phyloP scores from a whole-genome alignment of 2,113 vertebrate species.

The Poeciliopsis prolifica region DNA sequence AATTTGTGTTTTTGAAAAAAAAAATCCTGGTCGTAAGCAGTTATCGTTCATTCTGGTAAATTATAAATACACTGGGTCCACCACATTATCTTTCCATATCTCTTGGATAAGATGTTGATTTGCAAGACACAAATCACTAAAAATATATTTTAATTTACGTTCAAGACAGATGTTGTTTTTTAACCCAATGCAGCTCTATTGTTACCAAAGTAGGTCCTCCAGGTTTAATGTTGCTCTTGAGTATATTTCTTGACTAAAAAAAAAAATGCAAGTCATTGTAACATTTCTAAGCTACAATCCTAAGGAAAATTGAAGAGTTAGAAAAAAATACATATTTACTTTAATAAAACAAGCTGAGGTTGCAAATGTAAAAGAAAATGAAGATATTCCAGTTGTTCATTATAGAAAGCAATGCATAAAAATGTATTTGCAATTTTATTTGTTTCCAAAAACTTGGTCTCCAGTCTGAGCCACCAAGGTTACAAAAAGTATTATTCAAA shows the following conservation, averaged over 20 bases:
- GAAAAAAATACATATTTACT: background rate
- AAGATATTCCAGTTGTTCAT: background rate
- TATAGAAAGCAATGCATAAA: background rate
- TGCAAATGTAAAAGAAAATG: background rate
- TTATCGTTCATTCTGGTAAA: background rate
- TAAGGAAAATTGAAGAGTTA: background rate
- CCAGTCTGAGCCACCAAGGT: background rate
- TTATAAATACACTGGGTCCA: background rate
- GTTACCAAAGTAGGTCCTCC: background rate
- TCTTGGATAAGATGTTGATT: background rate
- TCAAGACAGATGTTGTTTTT: background rate
- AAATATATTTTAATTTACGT: background rate
- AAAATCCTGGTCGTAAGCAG: too few relatives aligned
- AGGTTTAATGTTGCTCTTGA: background rate
- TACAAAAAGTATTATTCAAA: slow-evolving; percentile 30
- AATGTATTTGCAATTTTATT: background rate
- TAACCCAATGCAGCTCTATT: background rate
- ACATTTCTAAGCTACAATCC: background rate
- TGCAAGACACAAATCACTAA: background rate
- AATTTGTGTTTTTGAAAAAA: too few relatives aligned
- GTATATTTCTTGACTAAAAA: background rate
- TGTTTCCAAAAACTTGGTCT: background rate
- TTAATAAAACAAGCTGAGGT: background rate
- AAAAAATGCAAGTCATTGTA: background rate
- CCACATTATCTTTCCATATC: background rate